phyloP scores from a whole-genome alignment of 1,140 invertebrate genomes.

The Matsumurasca onukii region DNA sequence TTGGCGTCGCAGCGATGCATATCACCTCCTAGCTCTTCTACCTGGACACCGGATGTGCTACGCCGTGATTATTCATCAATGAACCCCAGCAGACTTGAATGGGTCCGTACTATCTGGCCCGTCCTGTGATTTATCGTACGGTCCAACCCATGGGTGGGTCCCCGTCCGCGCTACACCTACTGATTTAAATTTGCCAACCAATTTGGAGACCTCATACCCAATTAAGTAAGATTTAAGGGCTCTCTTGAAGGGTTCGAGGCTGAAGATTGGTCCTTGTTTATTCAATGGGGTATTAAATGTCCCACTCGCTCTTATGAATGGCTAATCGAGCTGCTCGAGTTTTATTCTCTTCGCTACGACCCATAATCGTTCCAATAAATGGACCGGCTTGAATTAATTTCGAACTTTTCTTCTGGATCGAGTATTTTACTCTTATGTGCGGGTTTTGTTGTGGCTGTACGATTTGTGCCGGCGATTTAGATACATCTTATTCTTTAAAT shows the following conservation, averaged over 20 bases:
- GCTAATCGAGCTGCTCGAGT: slow-evolving; percentile 10
- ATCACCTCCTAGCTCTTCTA: background rate
- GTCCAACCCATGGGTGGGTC: background rate
- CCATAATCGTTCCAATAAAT: no score
- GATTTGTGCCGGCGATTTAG: no score
- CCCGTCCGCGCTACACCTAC: background rate
- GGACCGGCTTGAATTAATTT: no score
- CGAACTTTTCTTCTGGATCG: no score
- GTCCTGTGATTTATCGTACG: slow-evolving; percentile 7
- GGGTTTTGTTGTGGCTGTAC: no score
- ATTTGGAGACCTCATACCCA: slow-evolving; percentile 20
- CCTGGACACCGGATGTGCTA: background rate
- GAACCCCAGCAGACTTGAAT: slow-evolving; percentile 4
- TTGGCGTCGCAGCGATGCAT: slow-evolving; percentile 8
- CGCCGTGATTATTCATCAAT: slow-evolving; percentile 19
- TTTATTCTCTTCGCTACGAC: background rate
- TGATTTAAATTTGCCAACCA: slow-evolving; percentile 27
- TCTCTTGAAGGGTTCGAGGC: background rate
- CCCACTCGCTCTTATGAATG: slow-evolving; percentile 12
- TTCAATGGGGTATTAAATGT: slow-evolving; percentile 27
- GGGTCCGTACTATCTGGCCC: background rate
- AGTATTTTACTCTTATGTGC: no score
- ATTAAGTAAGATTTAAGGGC: slow-evolving; percentile 23
- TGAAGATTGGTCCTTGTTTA: slow-evolving; percentile 21
- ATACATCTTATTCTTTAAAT: no score